Evolutionary conservation across 2,113 vertebrate species (phyloP), one percentile per base, ranked within the genome.

Genomic region (Neodon shergylaensis): DNA sequence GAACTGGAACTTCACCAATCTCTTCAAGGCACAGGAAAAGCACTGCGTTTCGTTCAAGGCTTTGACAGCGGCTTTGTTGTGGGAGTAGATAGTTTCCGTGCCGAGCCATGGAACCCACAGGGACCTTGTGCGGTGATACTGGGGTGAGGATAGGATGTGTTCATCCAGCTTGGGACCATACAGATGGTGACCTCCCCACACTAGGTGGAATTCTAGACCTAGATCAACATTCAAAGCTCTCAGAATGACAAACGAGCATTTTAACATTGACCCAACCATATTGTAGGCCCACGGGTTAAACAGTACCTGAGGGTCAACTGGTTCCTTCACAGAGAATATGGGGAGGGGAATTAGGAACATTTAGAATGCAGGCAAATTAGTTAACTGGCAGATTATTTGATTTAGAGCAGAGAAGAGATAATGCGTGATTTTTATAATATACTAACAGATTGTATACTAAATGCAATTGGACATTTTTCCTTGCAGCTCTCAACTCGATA

Each of bases 381-480:
- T 11, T 65, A 90, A 74, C 1, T 47, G 49, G n/a, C 82, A 88
- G 44, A 96, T 47, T 83, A 85, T 76, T 11, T 82, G 52, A 86
- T 63, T 24, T 44, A 54, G 72, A 73, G 39, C 68, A 91, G 17
- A 96, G 70, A 89, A 65, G 11, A 87, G 54, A 95, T 72, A 89
- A 94, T 39, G 82, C 0, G 11, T 42, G 86, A 89, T 42, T 39
- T 96, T 74, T 68, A 74, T 78, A 76, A n/a, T 63, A 54, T 47
- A 79, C 31, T 21, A 68, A 39, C 4, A 19, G 9, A 74, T 28
- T 72, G 65, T 44, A 58, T 33, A 22, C 87, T 76, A 76, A 76
- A 22, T 21, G 13, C 4, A 8, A 74, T 83, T 92, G 70, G 1
- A 58, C 44, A 61, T 42, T 88, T 54, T n/a, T 91, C 73, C 72